phyloP scores from a whole-genome alignment of 64 coral and sea anemone species.

The Pocillopora damicornis region DNA sequence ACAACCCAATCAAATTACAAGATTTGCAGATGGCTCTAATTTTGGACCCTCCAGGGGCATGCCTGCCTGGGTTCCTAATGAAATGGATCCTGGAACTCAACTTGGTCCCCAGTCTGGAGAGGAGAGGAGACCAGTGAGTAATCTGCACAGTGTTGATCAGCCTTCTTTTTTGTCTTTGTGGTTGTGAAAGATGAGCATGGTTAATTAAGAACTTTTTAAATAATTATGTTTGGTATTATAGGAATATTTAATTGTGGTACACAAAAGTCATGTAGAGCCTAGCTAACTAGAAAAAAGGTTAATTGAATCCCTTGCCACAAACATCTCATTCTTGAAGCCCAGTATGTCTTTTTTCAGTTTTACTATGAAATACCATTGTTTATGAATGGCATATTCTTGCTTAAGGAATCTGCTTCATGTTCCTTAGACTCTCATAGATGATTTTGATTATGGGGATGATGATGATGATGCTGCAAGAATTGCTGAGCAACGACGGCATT shows the following conservation, averaged over 20 bases:
- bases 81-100: background rate
- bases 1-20: background rate
- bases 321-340: too few species aligned
- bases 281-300: too few species aligned
- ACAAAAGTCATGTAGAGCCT: too few species aligned
- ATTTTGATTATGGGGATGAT: conserved; percentile 99
- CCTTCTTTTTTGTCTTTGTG: background rate
- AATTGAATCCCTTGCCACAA: too few species aligned
- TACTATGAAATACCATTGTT: too few species aligned
- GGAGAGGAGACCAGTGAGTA: conserved; percentile 19
- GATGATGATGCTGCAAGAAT: conserved; percentile 90
- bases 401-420: background rate
- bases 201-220: background rate
- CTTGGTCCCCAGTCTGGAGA: background rate
- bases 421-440: conserved; percentile 72
- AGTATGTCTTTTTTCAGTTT: too few species aligned
- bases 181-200: background rate
- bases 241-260: too few species aligned
- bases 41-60: background rate
- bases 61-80: conserved; percentile 19
- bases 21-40: background rate
- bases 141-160: background rate
- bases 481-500: conserved; percentile 81
- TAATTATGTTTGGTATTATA: too few species aligned
- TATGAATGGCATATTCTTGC: too few species aligned